Base-by-base conservation (phyloP, 2,888 invertebrate genomes). In the Acrobasis consociella region DNA sequence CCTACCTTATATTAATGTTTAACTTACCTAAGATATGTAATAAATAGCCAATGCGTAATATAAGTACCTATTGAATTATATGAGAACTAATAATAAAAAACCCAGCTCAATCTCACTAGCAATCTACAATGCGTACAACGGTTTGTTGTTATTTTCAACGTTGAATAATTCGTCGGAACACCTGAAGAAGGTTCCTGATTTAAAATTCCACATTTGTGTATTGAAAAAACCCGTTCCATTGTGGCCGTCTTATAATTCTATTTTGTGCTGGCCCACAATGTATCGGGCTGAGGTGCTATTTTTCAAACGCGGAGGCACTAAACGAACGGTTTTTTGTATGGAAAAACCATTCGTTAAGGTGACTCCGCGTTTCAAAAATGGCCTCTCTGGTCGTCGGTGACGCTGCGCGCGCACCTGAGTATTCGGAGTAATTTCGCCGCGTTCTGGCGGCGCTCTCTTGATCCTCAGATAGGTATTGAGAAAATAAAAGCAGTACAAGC, bases 171-270 rank as follows among this genome's bases (percentile, higher is more conserved):
- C 55, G 58, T 65, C 51, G 49, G 56, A 49, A 70, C 71, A 72
- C 72, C 72, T 73, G 72, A 71, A 71, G 67, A 64, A 64, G 68
- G 67, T 71, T 69, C 65, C 66, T 16, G 78, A 77, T 77, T 85
- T 82, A 83, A 82, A 81, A 83, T 83, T 82, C 79, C 79, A 73
- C 80, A 86, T 82, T 85, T 82, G 80, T 75, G 78, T 75, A 69
- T 81, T 83, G 81, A 86, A 85, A 87, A 81, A 78, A 82, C 83
- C 80, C 77, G 79, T 75, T 75, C 81, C 86, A 87, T 89, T 89
- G 89, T 89, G 82, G 81, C 75, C 74, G 83, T 82, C 82, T 86
- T 91, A 89, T 89, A 85, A 86, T 88, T 88, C 84, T 88, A 85
- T 88, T 89, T 73, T 73, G 66, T 76, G 68, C 62, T 65, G 63